phyloP scores from a whole-genome alignment of 2,888 invertebrate genomes.

The Drosophila peninsularis region DNA sequence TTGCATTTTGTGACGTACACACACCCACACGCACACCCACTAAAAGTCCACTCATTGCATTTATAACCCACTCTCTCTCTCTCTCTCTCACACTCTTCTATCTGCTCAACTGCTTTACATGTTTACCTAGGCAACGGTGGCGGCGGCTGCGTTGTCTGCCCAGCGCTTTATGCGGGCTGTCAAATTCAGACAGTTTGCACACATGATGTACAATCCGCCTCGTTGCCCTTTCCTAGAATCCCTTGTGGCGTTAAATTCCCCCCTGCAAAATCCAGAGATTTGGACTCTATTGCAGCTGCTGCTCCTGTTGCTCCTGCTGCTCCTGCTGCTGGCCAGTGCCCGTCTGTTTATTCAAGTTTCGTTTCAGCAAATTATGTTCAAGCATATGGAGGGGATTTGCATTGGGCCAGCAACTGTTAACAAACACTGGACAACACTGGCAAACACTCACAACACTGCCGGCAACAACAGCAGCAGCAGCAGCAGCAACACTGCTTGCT shows the following conservation, averaged over 20 bases:
- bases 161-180: constrained; percentile 81
- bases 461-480: not conserved
- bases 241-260: constrained; percentile 4
- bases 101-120: constrained; percentile 12
- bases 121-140: constrained; percentile 48
- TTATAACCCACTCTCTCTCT: constrained; percentile 14
- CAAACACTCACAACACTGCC: constrained; percentile 19
- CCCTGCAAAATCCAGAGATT: constrained; percentile 44
- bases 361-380: constrained; percentile 75
- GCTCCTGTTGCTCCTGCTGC: constrained; percentile 9
- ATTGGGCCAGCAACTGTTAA: constrained; percentile 25
- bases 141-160: constrained; percentile 42
- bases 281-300: constrained; percentile 28
- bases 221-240: not conserved
- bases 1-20: constrained; percentile 67
- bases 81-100: not conserved
- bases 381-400: constrained; percentile 72
- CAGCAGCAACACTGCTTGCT: constrained; percentile 16
- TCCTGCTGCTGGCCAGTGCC: constrained; percentile 23
- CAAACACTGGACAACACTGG: constrained; percentile 26
- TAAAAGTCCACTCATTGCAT: constrained; percentile 23
- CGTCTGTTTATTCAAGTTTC: constrained; percentile 73
- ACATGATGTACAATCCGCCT: constrained; percentile 50
- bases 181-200: constrained; percentile 79
- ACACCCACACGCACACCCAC: not conserved